phyloP scores from a whole-genome alignment of 2,797 vertebrate genomes.

The Hoplostethus atlanticus region DNA sequence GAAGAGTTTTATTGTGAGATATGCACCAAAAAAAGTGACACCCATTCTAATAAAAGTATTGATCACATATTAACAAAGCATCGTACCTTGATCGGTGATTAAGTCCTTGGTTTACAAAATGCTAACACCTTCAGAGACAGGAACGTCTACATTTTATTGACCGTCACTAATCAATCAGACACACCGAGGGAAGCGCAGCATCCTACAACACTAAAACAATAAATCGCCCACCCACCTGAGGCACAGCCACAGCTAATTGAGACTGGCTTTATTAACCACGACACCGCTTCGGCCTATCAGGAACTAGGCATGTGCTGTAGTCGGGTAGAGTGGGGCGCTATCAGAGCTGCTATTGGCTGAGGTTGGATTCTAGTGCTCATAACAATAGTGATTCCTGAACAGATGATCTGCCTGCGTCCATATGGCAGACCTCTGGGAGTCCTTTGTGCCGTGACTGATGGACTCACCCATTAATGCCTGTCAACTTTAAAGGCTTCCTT shows the following conservation, averaged over 20 bases:
- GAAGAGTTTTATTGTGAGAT: not conserved
- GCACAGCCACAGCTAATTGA: conserved; percentile 41
- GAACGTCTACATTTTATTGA: no score
- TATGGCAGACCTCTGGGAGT: conserved; percentile 77
- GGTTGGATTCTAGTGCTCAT: conserved; percentile 3
- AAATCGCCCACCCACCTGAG: conserved; percentile 11
- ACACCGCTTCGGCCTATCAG: conserved; percentile 54
- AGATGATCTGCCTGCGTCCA: conserved; percentile 72
- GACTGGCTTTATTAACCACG: conserved; percentile 30
- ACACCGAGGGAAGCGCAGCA: not conserved
- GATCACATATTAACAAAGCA: no score
- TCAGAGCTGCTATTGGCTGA: conserved; percentile 34
- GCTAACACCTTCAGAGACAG: no score
- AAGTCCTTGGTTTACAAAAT: no score
- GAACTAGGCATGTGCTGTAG: conserved; percentile 30
- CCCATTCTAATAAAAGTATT: no score
- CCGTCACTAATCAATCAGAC: conserved; percentile 8
- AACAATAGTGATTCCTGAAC: conserved; percentile 52
- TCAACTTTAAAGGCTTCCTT: conserved; percentile 77
- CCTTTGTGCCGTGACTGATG: conserved; percentile 81
- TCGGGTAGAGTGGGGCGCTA: conserved; percentile 32
- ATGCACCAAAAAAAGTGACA: no score
- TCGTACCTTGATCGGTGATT: no score
- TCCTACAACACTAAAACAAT: conserved; percentile 31
- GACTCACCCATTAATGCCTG: conserved; percentile 65